phyloP scores from a whole-genome alignment of 2,113 vertebrate species.

The Chinchilla lanigera region DNA sequence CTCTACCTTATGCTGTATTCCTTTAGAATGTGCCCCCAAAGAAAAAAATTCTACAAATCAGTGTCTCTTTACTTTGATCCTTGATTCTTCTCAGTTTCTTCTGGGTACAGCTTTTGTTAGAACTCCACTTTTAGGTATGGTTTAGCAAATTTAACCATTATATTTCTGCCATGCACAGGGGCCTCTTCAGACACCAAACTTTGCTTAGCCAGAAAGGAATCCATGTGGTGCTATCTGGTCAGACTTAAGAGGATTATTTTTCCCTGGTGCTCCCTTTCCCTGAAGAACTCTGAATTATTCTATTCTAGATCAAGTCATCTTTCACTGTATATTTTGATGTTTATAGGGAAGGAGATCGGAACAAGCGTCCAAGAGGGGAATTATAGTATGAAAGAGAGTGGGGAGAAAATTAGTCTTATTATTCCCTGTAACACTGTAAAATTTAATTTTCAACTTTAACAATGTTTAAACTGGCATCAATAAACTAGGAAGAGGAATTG shows the following conservation, averaged over 20 bases:
- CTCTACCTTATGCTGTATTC: conserved; percentile 60
- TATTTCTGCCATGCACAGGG: conserved; percentile 56
- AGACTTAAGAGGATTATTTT: conserved; percentile 67
- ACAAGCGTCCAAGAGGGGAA: conserved; percentile 56
- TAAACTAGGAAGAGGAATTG: conserved; percentile 79
- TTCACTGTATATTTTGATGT: conserved; percentile 64
- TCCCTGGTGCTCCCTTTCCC: conserved; percentile 60
- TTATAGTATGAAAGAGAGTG: neutral
- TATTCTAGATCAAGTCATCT: conserved; percentile 66
- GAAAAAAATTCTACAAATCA: conserved; percentile 38
- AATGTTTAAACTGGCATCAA: conserved; percentile 79
- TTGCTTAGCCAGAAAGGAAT: conserved; percentile 74
- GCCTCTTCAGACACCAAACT: conserved; percentile 67
- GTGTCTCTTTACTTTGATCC: conserved; percentile 76
- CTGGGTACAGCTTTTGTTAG: conserved; percentile 54
- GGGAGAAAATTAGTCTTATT: conserved; percentile 67
- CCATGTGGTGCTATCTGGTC: conserved; percentile 75
- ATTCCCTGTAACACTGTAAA: conserved; percentile 82
- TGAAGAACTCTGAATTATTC: conserved; percentile 60
- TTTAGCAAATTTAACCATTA: conserved; percentile 62
- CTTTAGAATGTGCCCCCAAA: conserved; percentile 36
- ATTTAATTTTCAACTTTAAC: conserved; percentile 78
- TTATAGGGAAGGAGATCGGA: conserved; percentile 46
- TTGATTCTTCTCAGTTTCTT: conserved; percentile 69
- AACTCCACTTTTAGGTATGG: conserved; percentile 58